phyloP scores from a whole-genome alignment of 2,797 vertebrate genomes.

The Novumbra hubbsi region DNA sequence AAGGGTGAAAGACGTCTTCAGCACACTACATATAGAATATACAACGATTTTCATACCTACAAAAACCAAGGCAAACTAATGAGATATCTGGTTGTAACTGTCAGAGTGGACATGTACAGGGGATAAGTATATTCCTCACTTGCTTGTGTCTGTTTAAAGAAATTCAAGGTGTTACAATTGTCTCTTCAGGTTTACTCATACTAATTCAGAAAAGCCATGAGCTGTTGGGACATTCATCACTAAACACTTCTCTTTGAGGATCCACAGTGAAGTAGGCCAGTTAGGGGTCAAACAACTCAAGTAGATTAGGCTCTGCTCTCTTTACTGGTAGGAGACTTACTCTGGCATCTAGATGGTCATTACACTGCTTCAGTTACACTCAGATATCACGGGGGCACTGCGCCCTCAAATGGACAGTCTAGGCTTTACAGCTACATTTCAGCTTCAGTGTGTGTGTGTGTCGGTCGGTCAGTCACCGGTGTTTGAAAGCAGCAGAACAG shows the following conservation, averaged over 20 bases:
- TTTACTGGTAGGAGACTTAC: slow-evolving; percentile 17
- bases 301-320: slow-evolving; percentile 46
- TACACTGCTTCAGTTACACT: slow-evolving; percentile 4
- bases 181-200: not conserved
- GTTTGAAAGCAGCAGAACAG: slow-evolving; percentile 97
- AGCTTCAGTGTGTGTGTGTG: not conserved
- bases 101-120: too few species aligned
- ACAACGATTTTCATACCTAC: too few species aligned
- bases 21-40: too few species aligned
- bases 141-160: too few species aligned
- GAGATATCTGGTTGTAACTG: too few species aligned
- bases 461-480: slow-evolving; percentile 72
- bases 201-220: not conserved
- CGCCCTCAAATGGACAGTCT: slow-evolving; percentile 54
- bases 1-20: too few species aligned
- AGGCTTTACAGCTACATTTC: slow-evolving; percentile 15
- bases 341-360: slow-evolving; percentile 4
- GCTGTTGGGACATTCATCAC: not conserved
- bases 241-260: slow-evolving; percentile 41
- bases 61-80: too few species aligned
- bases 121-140: too few species aligned
- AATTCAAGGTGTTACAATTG: too few species aligned
- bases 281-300: slow-evolving; percentile 35
- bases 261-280: slow-evolving; percentile 39
- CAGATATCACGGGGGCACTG: slow-evolving; percentile 11